phyloP scores from a whole-genome alignment of 1,140 invertebrate species.

The Phymastichus coffea region DNA sequence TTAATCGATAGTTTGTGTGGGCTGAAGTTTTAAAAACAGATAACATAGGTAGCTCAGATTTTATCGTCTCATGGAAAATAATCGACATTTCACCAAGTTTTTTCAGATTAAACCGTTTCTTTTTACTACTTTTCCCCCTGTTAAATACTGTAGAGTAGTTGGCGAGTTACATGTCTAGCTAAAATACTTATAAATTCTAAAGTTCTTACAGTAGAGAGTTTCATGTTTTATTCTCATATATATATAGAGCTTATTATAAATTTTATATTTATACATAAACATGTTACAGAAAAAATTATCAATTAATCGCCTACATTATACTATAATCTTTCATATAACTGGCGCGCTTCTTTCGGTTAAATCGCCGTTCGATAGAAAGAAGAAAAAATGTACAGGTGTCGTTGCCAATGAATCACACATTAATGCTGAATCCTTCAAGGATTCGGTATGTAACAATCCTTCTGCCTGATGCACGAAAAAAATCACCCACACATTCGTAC shows the following conservation, averaged over 20 bases:
- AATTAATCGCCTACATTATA: conserved; percentile 35
- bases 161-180: conserved; percentile 39
- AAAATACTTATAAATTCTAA: conserved; percentile 37
- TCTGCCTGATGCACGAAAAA: conserved; percentile 21
- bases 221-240: conserved; percentile 17
- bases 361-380: too few species aligned
- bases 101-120: conserved; percentile 14
- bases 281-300: conserved; percentile 41
- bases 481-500: conserved; percentile 20
- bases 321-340: conserved; percentile 32
- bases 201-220: conserved; percentile 24
- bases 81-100: conserved; percentile 7
- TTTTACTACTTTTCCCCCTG: conserved; percentile 24
- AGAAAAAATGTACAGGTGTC: conserved; percentile 39
- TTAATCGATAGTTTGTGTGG: conserved; percentile 27
- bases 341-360: conserved; percentile 1
- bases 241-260: conserved; percentile 26
- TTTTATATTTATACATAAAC: conserved; percentile 41
- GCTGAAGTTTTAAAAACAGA: conserved; percentile 18
- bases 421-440: conserved; percentile 25
- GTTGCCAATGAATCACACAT: conserved; percentile 36
- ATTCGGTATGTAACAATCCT: conserved; percentile 32
- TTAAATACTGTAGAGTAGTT: conserved; percentile 51
- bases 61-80: conserved; percentile 12
- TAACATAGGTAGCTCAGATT: conserved; percentile 15